Evolutionary conservation across 2,797 vertebrate species (phyloP).

Genomic region (Knipowitschia caucasica): DNA sequence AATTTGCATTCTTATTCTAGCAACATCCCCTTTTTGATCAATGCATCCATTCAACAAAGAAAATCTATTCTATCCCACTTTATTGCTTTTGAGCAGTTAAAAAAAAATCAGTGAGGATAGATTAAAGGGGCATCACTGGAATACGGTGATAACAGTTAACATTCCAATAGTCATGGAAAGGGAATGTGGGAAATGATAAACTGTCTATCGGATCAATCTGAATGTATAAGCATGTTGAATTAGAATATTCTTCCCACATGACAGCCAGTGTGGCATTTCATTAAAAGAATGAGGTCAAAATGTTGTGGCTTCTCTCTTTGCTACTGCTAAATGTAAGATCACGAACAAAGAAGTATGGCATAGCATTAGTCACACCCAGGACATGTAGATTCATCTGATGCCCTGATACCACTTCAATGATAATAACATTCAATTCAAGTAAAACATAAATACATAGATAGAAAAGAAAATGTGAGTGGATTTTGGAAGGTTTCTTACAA

Average conservation of each 20-base stretch:
- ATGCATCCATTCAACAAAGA: constrained; percentile 45
- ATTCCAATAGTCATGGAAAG: constrained; percentile 3
- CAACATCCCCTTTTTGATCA: constrained; percentile 28
- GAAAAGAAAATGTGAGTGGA: too few relatives aligned
- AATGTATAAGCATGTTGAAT: constrained; percentile 17
- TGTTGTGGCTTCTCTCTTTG: background rate
- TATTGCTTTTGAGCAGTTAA: constrained; percentile 26
- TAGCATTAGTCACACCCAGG: constrained; percentile 29
- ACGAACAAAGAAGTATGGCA: constrained; percentile 11
- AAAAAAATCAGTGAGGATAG: constrained; percentile 33
- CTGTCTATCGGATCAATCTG: constrained; percentile 29
- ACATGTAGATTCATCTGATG: constrained; percentile 57
- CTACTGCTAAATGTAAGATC: constrained; percentile 10
- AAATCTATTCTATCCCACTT: constrained; percentile 37
- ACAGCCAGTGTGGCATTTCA: constrained; percentile 13
- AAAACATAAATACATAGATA: too few relatives aligned
- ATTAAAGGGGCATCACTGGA: constrained; percentile 11
- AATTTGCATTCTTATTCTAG: constrained; percentile 22
- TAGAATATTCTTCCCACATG: constrained; percentile 6
- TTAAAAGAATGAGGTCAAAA: constrained; percentile 19
- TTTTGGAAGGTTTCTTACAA: too few relatives aligned
- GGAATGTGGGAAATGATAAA: constrained; percentile 4
- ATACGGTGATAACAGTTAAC: constrained; percentile 11
- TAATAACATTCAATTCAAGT: too few relatives aligned
- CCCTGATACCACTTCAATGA: background rate